Evolutionary conservation across 2,888 invertebrate genomes (phyloP).

Genomic region (Eudemis profundana): DNA sequence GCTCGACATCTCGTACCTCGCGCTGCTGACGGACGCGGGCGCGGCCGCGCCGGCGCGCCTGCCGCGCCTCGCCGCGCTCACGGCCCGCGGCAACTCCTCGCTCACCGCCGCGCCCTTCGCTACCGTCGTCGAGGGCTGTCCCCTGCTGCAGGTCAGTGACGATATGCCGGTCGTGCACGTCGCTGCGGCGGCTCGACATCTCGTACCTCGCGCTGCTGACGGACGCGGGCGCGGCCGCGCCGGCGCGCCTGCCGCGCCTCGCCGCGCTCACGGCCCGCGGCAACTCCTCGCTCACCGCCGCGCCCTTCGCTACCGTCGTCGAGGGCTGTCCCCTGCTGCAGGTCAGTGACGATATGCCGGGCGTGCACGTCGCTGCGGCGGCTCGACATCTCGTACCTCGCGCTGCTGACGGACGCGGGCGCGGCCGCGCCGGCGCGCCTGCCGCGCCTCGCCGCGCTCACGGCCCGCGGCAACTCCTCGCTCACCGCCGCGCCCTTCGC

Average conservation of each 20-base stretch:
- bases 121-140: slow-evolving; percentile 59
- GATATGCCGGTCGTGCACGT: no score
- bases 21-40: slow-evolving; percentile 61
- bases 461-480: slow-evolving; percentile 62
- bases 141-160: slow-evolving; percentile 57
- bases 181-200: neutral
- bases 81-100: slow-evolving; percentile 62
- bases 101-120: slow-evolving; percentile 62
- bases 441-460: slow-evolving; percentile 50
- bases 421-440: slow-evolving; percentile 57
- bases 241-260: slow-evolving; percentile 56
- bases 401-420: slow-evolving; percentile 50
- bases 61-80: slow-evolving; percentile 50
- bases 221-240: slow-evolving; percentile 55
- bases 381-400: neutral
- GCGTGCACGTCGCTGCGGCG: neutral
- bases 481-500: slow-evolving; percentile 62
- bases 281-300: slow-evolving; percentile 60
- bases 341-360: slow-evolving; percentile 49
- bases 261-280: slow-evolving; percentile 58
- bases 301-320: slow-evolving; percentile 59
- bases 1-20: slow-evolving; percentile 75
- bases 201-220: slow-evolving; percentile 7
- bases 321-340: slow-evolving; percentile 59
- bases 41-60: slow-evolving; percentile 57